A percentile compares a stretch with the other conserved stretches of the same genome.
phyloP scores from a whole-genome alignment of 1,140 invertebrate species.

The Agraylea sexmaculata region DNA sequence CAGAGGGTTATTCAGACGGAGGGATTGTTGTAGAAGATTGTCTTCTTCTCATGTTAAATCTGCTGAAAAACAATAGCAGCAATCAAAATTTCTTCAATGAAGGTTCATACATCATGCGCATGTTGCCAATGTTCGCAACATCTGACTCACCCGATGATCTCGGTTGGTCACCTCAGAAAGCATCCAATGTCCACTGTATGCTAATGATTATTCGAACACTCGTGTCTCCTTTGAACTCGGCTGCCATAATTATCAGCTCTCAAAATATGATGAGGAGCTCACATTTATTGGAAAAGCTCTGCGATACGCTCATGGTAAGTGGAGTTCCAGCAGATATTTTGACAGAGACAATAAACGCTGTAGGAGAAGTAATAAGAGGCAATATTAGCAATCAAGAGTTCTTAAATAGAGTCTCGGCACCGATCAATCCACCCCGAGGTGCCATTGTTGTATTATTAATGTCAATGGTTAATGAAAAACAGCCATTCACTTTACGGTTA shows the following conservation, averaged over 20 bases:
- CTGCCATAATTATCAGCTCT: slow-evolving; percentile 59
- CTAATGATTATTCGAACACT: slow-evolving; percentile 80
- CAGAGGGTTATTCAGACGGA: slow-evolving; percentile 89
- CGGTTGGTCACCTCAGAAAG: slow-evolving; percentile 89
- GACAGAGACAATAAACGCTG: slow-evolving; percentile 91
- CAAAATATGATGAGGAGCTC: slow-evolving; percentile 81
- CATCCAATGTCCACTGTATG: slow-evolving; percentile 87
- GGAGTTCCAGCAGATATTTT: slow-evolving; percentile 95
- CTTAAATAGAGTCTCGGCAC: slow-evolving; percentile 83
- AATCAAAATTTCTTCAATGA: slow-evolving; percentile 99
- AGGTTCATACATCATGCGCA: slow-evolving; percentile 82
- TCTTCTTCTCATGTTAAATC: slow-evolving; percentile 85
- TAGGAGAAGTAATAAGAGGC: slow-evolving; percentile 90
- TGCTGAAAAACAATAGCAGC: slow-evolving; percentile 89
- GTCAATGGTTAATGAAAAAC: slow-evolving; percentile 99
- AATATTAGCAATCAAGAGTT: slow-evolving; percentile 86
- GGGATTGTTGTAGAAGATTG: slow-evolving; percentile 98
- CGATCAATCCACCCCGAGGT: slow-evolving; percentile 80
- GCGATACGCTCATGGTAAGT: slow-evolving; percentile 84
- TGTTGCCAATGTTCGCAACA: slow-evolving; percentile 77
- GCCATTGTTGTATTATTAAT: slow-evolving; percentile 90
- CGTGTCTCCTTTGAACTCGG: slow-evolving; percentile 79
- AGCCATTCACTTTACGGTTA: slow-evolving; percentile 74
- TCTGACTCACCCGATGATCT: slow-evolving; percentile 57
- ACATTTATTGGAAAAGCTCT: slow-evolving; percentile 70